These are phyloP conservation scores for Antigone vipio DNA, from an alignment of 2,113 vertebrate species.

Conservation along the genomic window DNA sequence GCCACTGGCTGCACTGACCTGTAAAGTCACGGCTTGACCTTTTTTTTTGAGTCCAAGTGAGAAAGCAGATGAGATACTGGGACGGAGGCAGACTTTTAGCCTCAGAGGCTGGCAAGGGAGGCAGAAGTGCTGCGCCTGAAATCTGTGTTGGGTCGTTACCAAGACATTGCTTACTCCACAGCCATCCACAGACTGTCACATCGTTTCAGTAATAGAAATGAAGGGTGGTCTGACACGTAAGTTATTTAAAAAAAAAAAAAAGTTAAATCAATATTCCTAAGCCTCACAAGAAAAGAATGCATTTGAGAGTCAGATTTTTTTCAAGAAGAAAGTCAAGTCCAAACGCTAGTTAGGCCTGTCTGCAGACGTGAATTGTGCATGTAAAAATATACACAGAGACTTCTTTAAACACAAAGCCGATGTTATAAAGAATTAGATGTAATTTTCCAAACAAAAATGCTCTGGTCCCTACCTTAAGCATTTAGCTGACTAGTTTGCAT, in stretches of 20 bases:
- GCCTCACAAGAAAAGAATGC: slow-evolving; percentile 40
- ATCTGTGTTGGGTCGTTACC: slow-evolving; percentile 42
- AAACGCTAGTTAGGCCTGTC: slow-evolving; percentile 51
- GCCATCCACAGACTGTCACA: slow-evolving; percentile 34
- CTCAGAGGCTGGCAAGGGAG: slow-evolving; percentile 60
- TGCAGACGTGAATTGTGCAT: slow-evolving; percentile 54
- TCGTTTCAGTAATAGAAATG: neutral
- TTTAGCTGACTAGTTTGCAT: neutral
- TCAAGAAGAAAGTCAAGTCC: slow-evolving; percentile 50
- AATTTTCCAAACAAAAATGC: slow-evolving; percentile 45
- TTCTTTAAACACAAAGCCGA: slow-evolving; percentile 29
- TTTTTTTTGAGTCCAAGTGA: slow-evolving; percentile 19
- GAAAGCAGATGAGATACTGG: slow-evolving; percentile 61
- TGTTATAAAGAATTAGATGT: neutral
- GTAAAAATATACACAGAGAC: slow-evolving; percentile 58
- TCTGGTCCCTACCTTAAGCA: neutral
- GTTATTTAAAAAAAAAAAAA: neutral
- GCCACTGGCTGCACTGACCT: slow-evolving; percentile 32
- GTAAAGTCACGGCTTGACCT: slow-evolving; percentile 46
- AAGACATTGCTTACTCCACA: slow-evolving; percentile 29
- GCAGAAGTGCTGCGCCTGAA: slow-evolving; percentile 44
- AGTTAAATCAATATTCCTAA: slow-evolving; percentile 18
- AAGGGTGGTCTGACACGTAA: slow-evolving; percentile 39
- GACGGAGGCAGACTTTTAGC: slow-evolving; percentile 63
- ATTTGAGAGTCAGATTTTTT: slow-evolving; percentile 62